These are phyloP conservation scores for Stegastes partitus DNA, from an alignment of 2,113 vertebrate species.

Conservation along the genomic window DNA sequence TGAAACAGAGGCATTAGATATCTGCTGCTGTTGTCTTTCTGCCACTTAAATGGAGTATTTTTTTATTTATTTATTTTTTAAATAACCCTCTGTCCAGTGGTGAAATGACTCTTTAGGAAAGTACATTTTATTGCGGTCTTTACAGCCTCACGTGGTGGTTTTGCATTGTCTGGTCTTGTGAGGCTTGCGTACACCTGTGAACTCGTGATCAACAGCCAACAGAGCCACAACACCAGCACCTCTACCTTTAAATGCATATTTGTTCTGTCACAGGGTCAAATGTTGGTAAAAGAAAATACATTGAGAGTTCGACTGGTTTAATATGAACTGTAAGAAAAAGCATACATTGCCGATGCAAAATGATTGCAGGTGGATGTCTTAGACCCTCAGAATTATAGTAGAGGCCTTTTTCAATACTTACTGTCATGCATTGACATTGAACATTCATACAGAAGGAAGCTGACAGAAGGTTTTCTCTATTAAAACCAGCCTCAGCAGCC, in stretches of 20 bases:
- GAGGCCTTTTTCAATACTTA: neutral
- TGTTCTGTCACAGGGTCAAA: neutral
- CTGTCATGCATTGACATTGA: slow-evolving; percentile 7
- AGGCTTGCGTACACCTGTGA: neutral
- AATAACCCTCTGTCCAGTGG: neutral
- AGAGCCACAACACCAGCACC: neutral
- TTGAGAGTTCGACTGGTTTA: neutral
- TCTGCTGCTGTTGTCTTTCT: no score
- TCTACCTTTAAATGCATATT: neutral
- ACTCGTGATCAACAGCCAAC: neutral
- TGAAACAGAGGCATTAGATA: neutral
- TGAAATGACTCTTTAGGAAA: neutral
- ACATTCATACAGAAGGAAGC: neutral
- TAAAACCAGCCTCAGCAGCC: neutral
- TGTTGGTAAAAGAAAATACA: neutral
- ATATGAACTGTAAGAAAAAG: neutral
- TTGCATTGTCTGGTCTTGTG: neutral
- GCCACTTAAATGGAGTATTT: no score
- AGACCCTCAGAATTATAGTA: neutral
- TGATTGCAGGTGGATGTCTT: neutral
- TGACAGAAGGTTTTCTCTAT: neutral
- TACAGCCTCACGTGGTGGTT: neutral
- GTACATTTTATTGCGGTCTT: neutral
- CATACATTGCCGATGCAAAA: neutral
- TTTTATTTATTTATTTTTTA: neutral